Evolutionary conservation across 2,888 invertebrate species (phyloP), one percentile per base, ranked within the genome.

Genomic region (Liopterus haemorrhoidalis): DNA sequence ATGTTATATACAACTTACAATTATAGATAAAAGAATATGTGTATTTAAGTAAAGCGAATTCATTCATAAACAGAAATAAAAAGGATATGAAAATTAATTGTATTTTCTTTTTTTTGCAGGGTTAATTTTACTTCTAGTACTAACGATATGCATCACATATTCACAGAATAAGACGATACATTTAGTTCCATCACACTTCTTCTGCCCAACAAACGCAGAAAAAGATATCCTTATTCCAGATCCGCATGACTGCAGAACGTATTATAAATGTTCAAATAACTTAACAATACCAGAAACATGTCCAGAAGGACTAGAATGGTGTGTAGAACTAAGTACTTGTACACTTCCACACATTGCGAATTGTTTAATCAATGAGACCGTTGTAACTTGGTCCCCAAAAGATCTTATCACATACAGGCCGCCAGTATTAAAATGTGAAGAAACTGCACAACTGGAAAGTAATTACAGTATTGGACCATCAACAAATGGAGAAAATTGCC

Each of bases 361-460:
- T 9, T 44, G 44, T 18, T 31, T 31, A 19, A 30, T 44, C n/a
- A 14, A 19, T 11, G 20, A 44, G 12, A 22, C 9, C 5, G 18
- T 31, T 4, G 44, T 38, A 14, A 44, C 44, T 4, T 44, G 38
- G 12, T 31, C 44, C n/a, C 44, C 44, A 16, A 38, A 31, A 11
- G 31, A 41, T 8, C 18, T 41, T 8, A 19, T 28, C 18, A 41
- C 41, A 4, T 32, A 31, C 18, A 31, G 14, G 3, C 21, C 25
- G 24, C 11, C 39, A n/a, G n/a, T n/a, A n/a, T n/a, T n/a, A n/a
- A n/a, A n/a, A n/a, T n/a, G n/a, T n/a, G n/a, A n/a, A n/a, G n/a
- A n/a, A n/a, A 11, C 8, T 11, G 12, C 5, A 15, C 32, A 32
- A 32, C 32, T 15, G 16, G 2, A 15, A 2, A 12, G 20, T 11